Percentiles rank a stretch among this genome's conserved stretches.
phyloP scores from a whole-genome alignment of 2,113 vertebrate genomes.

The Laterallus jamaicensis region DNA sequence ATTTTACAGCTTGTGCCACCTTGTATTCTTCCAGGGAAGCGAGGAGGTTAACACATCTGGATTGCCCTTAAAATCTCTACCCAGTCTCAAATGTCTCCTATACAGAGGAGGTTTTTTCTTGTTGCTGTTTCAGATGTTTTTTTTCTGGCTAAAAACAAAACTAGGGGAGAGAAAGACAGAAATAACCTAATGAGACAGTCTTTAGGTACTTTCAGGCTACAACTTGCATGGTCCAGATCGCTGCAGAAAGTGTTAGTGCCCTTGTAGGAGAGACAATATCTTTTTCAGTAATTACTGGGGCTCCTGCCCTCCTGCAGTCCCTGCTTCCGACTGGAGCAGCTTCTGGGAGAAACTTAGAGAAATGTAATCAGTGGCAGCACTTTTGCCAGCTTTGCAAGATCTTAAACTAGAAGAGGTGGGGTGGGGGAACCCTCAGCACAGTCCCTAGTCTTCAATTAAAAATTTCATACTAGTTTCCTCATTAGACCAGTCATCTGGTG shows the following conservation, averaged over 20 bases:
- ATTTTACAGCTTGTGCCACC: neutral
- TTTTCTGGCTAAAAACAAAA: neutral
- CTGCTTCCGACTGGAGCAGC: neutral
- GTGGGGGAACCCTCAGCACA: neutral
- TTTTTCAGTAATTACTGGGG: neutral
- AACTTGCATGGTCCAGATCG: neutral
- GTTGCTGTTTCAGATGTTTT: neutral
- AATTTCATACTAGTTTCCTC: constrained; percentile 32
- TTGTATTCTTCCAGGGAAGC: neutral
- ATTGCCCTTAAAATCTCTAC: neutral
- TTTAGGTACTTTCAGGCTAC: neutral
- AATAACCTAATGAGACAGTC: neutral
- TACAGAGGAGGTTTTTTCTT: neutral
- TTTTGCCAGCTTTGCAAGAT: neutral
- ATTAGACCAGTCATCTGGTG: constrained; percentile 20
- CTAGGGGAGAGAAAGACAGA: neutral
- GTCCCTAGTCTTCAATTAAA: constrained; percentile 41
- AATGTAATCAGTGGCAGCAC: neutral
- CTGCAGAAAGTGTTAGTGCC: neutral
- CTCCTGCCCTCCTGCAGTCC: neutral
- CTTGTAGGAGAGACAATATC: neutral
- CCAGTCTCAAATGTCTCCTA: neutral
- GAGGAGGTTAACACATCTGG: neutral
- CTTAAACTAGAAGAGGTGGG: neutral
- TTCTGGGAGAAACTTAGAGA: neutral